A percentile compares a stretch with the other conserved stretches of the same genome.
Evolutionary conservation across 2,113 vertebrate genomes (phyloP).

Genomic region (Ctenomys sociabilis): DNA sequence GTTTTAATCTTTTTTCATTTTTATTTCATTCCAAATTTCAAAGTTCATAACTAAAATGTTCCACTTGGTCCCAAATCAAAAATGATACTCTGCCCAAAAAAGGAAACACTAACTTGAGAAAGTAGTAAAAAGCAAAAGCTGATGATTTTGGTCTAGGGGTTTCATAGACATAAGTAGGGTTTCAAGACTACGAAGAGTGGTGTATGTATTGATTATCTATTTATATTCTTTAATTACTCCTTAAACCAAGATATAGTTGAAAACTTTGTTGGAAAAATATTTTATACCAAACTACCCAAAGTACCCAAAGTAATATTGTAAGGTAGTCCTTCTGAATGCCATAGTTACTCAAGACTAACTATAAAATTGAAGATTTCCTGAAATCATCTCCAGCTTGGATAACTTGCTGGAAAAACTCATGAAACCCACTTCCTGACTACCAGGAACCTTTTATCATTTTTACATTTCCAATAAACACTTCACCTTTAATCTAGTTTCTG

Average conservation of each 20-base stretch:
- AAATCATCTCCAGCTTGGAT: neutral
- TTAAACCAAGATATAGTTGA: neutral
- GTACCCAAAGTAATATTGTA: neutral
- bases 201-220: fast-evolving
- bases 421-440: neutral
- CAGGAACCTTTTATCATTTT: neutral
- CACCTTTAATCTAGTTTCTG: neutral
- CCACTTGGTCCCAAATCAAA: neutral
- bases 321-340: neutral
- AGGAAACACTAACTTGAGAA: neutral
- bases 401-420: neutral
- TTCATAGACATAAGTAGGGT: neutral
- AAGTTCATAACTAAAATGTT: neutral
- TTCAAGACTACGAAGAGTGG: neutral
- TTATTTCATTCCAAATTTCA: conserved; percentile 20
- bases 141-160: neutral
- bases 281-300: neutral
- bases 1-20: conserved; percentile 14
- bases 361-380: neutral
- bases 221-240: neutral
- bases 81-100: neutral
- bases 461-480: neutral
- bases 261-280: neutral
- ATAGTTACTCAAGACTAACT: neutral
- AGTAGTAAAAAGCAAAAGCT: conserved; percentile 2